Conservation (phyloP, 2,113 vertebrate species). For the Paradisaea rubra region DNA sequence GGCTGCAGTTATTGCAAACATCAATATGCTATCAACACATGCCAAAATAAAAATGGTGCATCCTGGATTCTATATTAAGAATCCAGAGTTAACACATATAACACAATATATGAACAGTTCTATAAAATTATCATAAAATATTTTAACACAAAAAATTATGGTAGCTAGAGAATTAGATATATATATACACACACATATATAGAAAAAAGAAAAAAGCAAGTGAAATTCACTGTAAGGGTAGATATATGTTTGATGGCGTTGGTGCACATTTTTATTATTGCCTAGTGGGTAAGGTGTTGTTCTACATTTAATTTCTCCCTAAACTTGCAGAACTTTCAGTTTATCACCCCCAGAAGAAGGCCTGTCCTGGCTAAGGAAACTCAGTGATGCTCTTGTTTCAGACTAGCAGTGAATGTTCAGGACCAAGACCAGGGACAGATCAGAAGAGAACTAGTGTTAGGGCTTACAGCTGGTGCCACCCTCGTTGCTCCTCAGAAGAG, state of each 20-base stretch:
- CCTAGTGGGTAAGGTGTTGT: neutral
- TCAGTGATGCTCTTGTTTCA: neutral
- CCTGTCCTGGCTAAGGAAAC: neutral
- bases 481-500: neutral
- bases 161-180: neutral
- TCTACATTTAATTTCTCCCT: neutral
- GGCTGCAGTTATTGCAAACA: neutral
- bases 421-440: neutral
- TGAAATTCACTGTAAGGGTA: neutral
- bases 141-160: fast-evolving
- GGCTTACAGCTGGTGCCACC: neutral
- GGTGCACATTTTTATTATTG: neutral
- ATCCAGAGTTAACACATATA: neutral
- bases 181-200: no score
- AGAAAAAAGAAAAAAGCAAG: neutral
- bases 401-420: neutral
- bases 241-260: neutral
- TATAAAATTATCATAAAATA: neutral
- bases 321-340: neutral
- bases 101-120: neutral
- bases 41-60: neutral
- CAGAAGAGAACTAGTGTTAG: fast-evolving
- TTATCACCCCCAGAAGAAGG: neutral
- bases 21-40: neutral
- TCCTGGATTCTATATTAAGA: neutral